A percentile compares a stretch with the other conserved stretches of the same genome.
These are phyloP conservation scores for Acipenser transmontanus DNA, from an alignment of 2,797 vertebrate species.

Conservation along the genomic window DNA sequence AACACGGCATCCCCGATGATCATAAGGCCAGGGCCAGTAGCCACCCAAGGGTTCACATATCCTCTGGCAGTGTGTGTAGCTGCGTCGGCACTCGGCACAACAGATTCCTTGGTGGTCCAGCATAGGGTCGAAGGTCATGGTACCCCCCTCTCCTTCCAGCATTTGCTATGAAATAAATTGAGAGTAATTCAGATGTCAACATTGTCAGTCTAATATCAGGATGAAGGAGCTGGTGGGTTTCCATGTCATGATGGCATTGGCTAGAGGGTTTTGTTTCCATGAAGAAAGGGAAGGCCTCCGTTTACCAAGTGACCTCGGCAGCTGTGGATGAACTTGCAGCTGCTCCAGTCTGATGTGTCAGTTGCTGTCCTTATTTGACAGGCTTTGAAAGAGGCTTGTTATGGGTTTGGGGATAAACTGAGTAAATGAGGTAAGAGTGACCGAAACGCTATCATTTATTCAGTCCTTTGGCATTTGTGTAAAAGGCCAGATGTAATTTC, in stretches of 20 bases:
- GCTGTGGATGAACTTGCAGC: constrained; percentile 11
- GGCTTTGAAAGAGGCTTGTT: no score
- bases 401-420: no score
- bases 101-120: constrained; percentile 89
- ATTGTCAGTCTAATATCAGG: neutral
- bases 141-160: constrained; percentile 59
- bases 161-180: constrained; percentile 51
- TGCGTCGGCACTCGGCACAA: constrained; percentile 81
- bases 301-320: constrained; percentile 34
- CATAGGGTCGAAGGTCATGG: constrained; percentile 84
- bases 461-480: no score
- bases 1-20: constrained; percentile 78
- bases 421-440: no score
- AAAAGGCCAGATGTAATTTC: no score
- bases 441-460: no score
- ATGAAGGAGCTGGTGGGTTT: no score
- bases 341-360: neutral
- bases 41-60: constrained; percentile 84
- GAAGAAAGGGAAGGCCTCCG: constrained; percentile 27
- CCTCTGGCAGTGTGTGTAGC: constrained; percentile 83
- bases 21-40: constrained; percentile 80
- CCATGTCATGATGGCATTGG: no score
- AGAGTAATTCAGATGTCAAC: constrained; percentile 6
- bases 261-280: no score
- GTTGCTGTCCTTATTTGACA: no score